Evolutionary conservation across 2,888 invertebrate species (phyloP).

Genomic region (Trichacis sp.): DNA sequence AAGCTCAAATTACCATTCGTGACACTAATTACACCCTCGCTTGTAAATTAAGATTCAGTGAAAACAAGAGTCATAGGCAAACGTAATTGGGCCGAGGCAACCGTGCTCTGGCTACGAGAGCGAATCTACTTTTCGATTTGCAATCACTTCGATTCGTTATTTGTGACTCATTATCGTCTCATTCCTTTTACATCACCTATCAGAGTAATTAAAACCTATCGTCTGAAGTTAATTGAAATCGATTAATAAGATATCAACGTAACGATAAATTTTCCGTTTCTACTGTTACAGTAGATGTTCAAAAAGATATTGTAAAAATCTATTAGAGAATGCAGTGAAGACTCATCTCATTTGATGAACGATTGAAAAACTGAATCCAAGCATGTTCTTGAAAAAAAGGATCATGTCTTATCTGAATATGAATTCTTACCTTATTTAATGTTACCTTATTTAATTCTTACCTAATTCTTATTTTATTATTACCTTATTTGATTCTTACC

Average conservation of each 20-base stretch:
- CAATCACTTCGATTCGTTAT: conserved; percentile 20
- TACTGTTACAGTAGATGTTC: too few relatives aligned
- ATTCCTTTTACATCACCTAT: conserved; percentile 11
- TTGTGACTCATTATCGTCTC: conserved; percentile 24
- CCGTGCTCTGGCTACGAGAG: not conserved
- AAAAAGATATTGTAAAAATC: too few relatives aligned
- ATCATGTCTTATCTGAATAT: too few relatives aligned
- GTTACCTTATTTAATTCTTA: too few relatives aligned
- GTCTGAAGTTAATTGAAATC: conserved; percentile 4
- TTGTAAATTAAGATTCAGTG: conserved; percentile 52
- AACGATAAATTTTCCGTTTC: not conserved
- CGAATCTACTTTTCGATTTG: conserved; percentile 21
- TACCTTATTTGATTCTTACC: too few relatives aligned
- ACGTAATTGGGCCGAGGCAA: conserved; percentile 19
- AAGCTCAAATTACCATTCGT: conserved; percentile 44
- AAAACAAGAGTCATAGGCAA: conserved; percentile 44
- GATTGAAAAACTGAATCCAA: too few relatives aligned
- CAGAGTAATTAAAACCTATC: conserved; percentile 5
- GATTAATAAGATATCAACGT: conserved; percentile 2
- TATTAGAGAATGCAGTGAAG: too few relatives aligned
- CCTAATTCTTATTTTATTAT: too few relatives aligned
- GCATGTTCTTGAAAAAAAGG: too few relatives aligned
- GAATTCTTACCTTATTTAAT: too few relatives aligned
- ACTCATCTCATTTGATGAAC: too few relatives aligned
- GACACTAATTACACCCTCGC: conserved; percentile 56